Evolutionary conservation across 2,888 invertebrate species (phyloP).

Genomic region (Drosophila sordidula): DNA sequence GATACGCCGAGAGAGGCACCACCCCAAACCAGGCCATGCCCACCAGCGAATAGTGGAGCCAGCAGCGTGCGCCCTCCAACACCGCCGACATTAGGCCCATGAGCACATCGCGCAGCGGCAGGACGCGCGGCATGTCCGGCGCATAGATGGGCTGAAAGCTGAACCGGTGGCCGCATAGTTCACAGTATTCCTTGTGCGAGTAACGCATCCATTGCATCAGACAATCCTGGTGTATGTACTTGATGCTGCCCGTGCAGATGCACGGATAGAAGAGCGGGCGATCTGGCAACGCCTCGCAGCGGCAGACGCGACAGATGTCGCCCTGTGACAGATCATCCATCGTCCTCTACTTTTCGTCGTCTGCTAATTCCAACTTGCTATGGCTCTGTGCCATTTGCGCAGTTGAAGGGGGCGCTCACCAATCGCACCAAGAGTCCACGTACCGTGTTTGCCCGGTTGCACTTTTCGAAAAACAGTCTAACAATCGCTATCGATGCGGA

Average conservation of each 20-base stretch:
- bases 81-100: conserved; percentile 95
- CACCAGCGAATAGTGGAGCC: conserved; percentile 98
- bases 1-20: conserved; percentile 97
- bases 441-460: not conserved
- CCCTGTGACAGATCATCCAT: conserved; percentile 86
- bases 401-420: conserved; percentile 37
- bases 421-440: conserved; percentile 28
- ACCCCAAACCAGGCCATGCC: conserved; percentile 98
- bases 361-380: conserved; percentile 19
- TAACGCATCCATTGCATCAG: conserved; percentile 99
- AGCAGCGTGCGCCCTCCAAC: conserved; percentile 96
- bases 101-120: conserved; percentile 96
- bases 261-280: conserved; percentile 98
- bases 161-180: conserved; percentile 98
- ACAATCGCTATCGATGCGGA: conserved; percentile 14
- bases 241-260: conserved; percentile 99
- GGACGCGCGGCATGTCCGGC: conserved; percentile 99
- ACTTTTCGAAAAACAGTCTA: conserved; percentile 3
- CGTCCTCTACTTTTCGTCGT: conserved; percentile 31
- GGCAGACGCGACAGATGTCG: conserved; percentile 98
- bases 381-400: conserved; percentile 54
- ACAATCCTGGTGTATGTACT: conserved; percentile 99
- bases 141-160: conserved; percentile 99
- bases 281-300: conserved; percentile 96
- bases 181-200: conserved; percentile 99